Evolutionary conservation across 1,140 invertebrate genomes (phyloP).

Genomic region (Gonatopus flavifemur): DNA sequence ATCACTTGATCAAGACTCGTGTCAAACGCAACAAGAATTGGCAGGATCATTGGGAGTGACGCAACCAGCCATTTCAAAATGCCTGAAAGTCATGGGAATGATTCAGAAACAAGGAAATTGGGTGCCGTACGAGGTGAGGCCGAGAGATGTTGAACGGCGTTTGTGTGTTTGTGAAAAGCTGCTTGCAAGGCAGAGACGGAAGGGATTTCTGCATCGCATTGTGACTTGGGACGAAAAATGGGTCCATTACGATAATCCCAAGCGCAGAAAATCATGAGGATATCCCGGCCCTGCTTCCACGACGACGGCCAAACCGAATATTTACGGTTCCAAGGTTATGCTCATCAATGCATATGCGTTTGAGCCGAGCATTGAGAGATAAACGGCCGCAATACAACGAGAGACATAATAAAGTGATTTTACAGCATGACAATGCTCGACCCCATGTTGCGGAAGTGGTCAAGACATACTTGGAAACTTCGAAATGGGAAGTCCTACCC

Average conservation of each 20-base stretch:
- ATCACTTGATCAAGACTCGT: constrained; percentile 26
- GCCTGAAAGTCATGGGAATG: constrained; percentile 28
- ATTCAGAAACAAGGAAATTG: constrained; percentile 35
- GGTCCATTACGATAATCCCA: not conserved
- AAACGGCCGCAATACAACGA: too few species aligned
- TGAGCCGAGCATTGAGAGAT: too few species aligned
- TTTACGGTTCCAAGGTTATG: too few species aligned
- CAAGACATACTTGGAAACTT: not conserved
- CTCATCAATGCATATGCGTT: too few species aligned
- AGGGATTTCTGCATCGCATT: constrained; percentile 21
- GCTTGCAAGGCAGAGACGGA: constrained; percentile 19
- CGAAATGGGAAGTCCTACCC: too few species aligned
- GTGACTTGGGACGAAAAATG: constrained; percentile 32
- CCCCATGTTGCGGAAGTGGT: too few species aligned
- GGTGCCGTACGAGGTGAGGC: constrained; percentile 33
- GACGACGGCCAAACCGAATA: too few species aligned
- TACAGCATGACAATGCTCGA: not conserved
- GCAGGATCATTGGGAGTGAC: constrained; percentile 22
- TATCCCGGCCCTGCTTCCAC: too few species aligned
- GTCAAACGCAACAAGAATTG: constrained; percentile 28
- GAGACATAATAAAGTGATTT: not conserved
- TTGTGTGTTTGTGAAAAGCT: constrained; percentile 18
- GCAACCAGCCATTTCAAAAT: constrained; percentile 19
- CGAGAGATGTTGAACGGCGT: constrained; percentile 25
- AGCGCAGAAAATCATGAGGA: too few species aligned